Conservation (phyloP, 2,888 invertebrate species). For the Acronicta leporina region DNA sequence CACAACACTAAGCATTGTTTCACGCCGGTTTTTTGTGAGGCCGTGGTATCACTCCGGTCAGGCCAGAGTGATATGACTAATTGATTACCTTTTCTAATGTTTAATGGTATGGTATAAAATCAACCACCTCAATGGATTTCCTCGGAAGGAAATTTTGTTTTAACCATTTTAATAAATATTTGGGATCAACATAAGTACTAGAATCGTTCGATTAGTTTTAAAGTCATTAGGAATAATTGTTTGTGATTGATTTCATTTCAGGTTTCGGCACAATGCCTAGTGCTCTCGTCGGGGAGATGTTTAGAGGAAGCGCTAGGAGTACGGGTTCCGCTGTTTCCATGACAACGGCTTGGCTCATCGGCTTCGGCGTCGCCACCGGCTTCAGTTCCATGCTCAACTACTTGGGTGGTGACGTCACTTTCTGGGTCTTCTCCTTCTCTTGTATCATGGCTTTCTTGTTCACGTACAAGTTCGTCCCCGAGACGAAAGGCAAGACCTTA, state of each 20-base stretch:
- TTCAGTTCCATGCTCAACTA: slow-evolving; percentile 55
- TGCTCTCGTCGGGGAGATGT: slow-evolving; percentile 69
- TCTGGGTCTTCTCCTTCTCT: slow-evolving; percentile 62
- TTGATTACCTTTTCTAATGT: no score
- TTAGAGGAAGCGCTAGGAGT: slow-evolving; percentile 63
- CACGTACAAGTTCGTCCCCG: slow-evolving; percentile 64
- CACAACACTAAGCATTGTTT: no score
- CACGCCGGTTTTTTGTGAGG: no score
- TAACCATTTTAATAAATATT: no score
- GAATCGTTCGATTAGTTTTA: no score
- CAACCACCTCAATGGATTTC: no score
- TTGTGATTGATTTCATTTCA: slow-evolving; percentile 23
- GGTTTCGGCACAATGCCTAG: slow-evolving; percentile 69
- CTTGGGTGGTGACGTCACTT: slow-evolving; percentile 55
- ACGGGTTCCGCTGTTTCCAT: slow-evolving; percentile 65
- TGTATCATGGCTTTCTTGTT: slow-evolving; percentile 63
- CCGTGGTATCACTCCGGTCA: no score
- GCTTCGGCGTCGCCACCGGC: slow-evolving; percentile 61
- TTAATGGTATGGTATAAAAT: no score
- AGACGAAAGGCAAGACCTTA: slow-evolving; percentile 66
- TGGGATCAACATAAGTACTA: no score
- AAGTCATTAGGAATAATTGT: no score
- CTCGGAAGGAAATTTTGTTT: no score
- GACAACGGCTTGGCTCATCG: slow-evolving; percentile 58
- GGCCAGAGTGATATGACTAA: no score